Conservation (phyloP, 1,140 invertebrate genomes). For the Galendromus occidentalis region DNA sequence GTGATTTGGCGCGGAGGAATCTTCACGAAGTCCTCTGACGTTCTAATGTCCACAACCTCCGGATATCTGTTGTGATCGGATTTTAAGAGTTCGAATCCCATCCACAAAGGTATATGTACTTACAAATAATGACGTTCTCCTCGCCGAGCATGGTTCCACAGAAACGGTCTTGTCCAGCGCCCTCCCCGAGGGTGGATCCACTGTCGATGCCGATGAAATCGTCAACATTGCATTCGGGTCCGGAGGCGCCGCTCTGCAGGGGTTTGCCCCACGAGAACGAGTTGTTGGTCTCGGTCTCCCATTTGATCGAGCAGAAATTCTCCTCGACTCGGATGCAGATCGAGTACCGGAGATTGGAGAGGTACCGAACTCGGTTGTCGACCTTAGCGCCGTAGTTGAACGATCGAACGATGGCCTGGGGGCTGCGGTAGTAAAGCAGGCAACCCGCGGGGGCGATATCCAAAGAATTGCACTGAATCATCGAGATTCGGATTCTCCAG, state of each 20-base stretch:
- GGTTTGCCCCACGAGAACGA: constrained; percentile 22
- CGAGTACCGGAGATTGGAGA: constrained; percentile 71
- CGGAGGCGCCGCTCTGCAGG: constrained; percentile 19
- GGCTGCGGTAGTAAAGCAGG: background rate
- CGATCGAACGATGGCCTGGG: constrained; percentile 21
- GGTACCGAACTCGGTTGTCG: constrained; percentile 40
- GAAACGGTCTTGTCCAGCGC: constrained; percentile 22
- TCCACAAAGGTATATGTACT: constrained; percentile 13
- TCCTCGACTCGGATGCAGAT: constrained; percentile 60
- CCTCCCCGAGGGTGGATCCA: constrained; percentile 21
- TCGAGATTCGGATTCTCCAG: constrained; percentile 21
- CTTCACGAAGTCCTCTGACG: no score
- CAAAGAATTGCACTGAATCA: constrained; percentile 12
- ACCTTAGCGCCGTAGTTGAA: constrained; percentile 39
- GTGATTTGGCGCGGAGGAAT: no score
- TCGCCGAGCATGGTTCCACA: constrained; percentile 20
- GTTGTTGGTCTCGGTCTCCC: constrained; percentile 21
- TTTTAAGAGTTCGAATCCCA: no score
- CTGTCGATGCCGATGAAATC: constrained; percentile 24
- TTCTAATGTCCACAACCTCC: no score
- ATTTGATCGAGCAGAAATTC: constrained; percentile 58
- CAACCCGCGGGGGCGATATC: background rate
- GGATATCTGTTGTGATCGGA: no score
- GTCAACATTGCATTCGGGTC: constrained; percentile 21
- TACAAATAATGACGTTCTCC: constrained; percentile 20